phyloP scores from a whole-genome alignment of 2,888 invertebrate species.

The Cactoblastis cactorum region DNA sequence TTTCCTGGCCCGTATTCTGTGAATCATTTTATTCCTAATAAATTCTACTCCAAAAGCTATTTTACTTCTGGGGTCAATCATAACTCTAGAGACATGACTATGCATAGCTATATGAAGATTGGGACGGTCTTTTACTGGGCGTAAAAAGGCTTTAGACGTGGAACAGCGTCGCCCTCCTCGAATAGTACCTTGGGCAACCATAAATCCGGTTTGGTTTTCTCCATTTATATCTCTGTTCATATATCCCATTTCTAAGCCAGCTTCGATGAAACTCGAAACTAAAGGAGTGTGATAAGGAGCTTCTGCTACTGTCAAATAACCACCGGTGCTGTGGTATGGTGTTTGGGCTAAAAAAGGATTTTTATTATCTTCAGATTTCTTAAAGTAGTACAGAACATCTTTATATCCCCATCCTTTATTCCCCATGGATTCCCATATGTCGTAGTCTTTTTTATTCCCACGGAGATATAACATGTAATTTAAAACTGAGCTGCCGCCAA shows the following conservation, averaged over 20 bases:
- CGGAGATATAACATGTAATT: constrained; percentile 96
- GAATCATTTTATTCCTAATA: constrained; percentile 84
- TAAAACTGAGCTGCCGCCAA: constrained; percentile 93
- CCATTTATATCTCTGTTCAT: constrained; percentile 93
- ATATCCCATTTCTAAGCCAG: constrained; percentile 90
- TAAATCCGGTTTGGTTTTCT: constrained; percentile 91
- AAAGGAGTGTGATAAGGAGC: constrained; percentile 93
- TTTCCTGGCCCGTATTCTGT: constrained; percentile 86
- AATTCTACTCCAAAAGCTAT: constrained; percentile 91
- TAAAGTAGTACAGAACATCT: constrained; percentile 90
- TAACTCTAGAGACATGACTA: constrained; percentile 86
- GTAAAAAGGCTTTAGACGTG: constrained; percentile 91
- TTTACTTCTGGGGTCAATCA: constrained; percentile 86
- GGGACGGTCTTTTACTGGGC: constrained; percentile 87
- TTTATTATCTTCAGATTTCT: constrained; percentile 94
- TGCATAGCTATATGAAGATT: constrained; percentile 92
- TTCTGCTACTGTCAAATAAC: constrained; percentile 90
- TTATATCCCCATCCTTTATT: constrained; percentile 93
- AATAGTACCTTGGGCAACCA: constrained; percentile 91
- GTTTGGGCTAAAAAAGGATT: constrained; percentile 90
- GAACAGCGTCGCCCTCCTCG: constrained; percentile 91
- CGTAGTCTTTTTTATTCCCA: constrained; percentile 94
- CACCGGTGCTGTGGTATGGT: constrained; percentile 88
- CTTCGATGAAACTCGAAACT: constrained; percentile 89
- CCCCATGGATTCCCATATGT: constrained; percentile 91